These are phyloP conservation scores for Calidris pygmaea DNA, from an alignment of 2,113 vertebrate genomes.

Conservation along the genomic window DNA sequence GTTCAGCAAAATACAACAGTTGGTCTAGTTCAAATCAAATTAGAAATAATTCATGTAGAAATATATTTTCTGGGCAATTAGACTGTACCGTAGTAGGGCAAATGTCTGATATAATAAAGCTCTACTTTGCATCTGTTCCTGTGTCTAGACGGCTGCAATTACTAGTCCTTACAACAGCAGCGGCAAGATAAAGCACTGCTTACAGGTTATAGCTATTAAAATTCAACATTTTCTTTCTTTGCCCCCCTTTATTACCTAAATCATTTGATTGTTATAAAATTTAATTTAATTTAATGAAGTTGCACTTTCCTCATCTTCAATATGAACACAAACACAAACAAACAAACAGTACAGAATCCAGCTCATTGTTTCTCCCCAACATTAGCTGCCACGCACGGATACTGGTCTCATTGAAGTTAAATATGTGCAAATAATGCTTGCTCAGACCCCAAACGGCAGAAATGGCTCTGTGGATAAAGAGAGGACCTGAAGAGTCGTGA, in stretches of 20 bases:
- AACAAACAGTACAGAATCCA: constrained; percentile 28
- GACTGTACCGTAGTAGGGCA: constrained; percentile 85
- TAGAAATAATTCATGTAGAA: constrained; percentile 92
- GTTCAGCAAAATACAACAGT: constrained; percentile 84
- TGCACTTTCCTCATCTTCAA: constrained; percentile 49
- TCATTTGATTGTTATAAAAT: constrained; percentile 70
- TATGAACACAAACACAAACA: constrained; percentile 37
- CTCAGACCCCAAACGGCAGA: constrained; percentile 5
- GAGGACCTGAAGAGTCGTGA: not conserved
- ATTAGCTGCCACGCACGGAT: not conserved
- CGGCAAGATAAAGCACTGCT: constrained; percentile 58
- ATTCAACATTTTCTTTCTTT: constrained; percentile 65
- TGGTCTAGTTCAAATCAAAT: constrained; percentile 96
- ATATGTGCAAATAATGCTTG: constrained; percentile 31
- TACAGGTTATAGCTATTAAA: constrained; percentile 69
- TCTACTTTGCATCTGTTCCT: constrained; percentile 86
- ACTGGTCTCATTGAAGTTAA: constrained; percentile 30
- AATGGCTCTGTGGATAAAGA: not conserved
- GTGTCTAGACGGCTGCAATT: constrained; percentile 82
- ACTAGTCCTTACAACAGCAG: constrained; percentile 67
- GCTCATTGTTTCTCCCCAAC: constrained; percentile 46
- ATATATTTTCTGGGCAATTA: constrained; percentile 98
- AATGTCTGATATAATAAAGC: constrained; percentile 86
- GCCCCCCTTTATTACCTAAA: constrained; percentile 68
- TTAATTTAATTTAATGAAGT: constrained; percentile 71